Conservation (phyloP, 2,113 vertebrate species). For the Peucedramus taeniatus region DNA sequence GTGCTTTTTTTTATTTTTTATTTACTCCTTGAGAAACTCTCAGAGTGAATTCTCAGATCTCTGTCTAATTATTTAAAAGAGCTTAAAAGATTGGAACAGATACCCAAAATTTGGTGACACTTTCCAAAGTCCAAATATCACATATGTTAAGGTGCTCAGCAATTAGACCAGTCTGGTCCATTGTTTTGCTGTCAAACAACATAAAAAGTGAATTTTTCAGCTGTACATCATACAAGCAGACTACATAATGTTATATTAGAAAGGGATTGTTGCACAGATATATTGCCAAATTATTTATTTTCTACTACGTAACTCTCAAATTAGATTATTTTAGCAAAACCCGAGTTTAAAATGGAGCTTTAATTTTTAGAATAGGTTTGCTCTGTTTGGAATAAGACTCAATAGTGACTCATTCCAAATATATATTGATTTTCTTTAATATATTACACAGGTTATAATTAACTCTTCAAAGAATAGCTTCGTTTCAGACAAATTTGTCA, state of each 20-base stretch:
- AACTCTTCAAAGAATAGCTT: constrained; percentile 50
- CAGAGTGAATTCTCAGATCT: not conserved
- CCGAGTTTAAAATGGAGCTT: not conserved
- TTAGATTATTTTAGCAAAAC: constrained; percentile 10
- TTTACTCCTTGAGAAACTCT: not conserved
- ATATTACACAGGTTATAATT: constrained; percentile 41
- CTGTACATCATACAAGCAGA: not conserved
- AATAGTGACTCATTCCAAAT: constrained; percentile 18
- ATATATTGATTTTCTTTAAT: constrained; percentile 56
- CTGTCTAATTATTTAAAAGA: not conserved
- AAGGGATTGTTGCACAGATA: not conserved
- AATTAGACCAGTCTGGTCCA: not conserved
- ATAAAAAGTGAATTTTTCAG: not conserved
- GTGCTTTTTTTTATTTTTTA: not conserved
- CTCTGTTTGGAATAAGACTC: constrained; percentile 21
- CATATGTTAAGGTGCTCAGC: not conserved
- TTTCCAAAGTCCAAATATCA: not conserved
- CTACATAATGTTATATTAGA: not conserved
- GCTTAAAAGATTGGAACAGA: not conserved
- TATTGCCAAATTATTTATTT: not conserved
- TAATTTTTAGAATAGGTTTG: not conserved
- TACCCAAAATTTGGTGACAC: not conserved
- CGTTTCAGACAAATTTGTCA: constrained; percentile 45
- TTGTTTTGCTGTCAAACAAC: constrained; percentile 11
- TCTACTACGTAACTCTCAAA: not conserved